Base-by-base conservation (phyloP, 2,113 vertebrate genomes). In the Varanus salvator region DNA sequence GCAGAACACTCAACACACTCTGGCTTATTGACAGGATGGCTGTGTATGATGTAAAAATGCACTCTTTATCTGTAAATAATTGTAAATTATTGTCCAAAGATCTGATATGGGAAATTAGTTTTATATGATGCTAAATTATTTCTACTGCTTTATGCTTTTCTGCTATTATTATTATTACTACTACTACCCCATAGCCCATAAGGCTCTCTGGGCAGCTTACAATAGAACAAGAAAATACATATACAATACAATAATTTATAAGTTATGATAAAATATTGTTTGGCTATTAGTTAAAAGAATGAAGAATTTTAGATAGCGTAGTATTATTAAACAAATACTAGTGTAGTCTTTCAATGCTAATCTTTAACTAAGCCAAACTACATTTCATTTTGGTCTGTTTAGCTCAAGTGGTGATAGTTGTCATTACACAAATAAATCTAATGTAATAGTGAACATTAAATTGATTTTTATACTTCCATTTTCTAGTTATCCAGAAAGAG, bases 401-500 rank as follows among this genome's bases (percentile, higher is more conserved):
- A 38, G 9, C 80, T n/a, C 27, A 92, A 50, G 38, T 72, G 31
- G 2, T 84, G 6, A 75, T 88, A 0, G 69, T n/a, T 80, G 2
- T 81, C 75, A 72, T 75, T 78, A 25, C 87, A 0, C 21, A 11
- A 76, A 1, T 68, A 57, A 57, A 25, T 44, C 84, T 84, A 54
- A 87, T 57, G 6, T 48, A 27, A 50, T 17, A 44, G 12, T 69
- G 15, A 81, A 54, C 57, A 4, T 57, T 12, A 38, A 89, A 60
- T 31, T 82, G 34, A 48, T 34, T 69, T 91, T 92, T 66, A 74
- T 21, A 87, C 9, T 23, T 92, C 14, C 54, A 21, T 75, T 74
- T 91, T 64, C 88, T 85, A 99, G 99, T 95, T 99, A 99, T 95
- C 99, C 99, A 84, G 99, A 99, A 95, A 97, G 98, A 95, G 98